Conservation (phyloP, 1,140 invertebrate genomes). For the Paraescarpia echinospica region DNA sequence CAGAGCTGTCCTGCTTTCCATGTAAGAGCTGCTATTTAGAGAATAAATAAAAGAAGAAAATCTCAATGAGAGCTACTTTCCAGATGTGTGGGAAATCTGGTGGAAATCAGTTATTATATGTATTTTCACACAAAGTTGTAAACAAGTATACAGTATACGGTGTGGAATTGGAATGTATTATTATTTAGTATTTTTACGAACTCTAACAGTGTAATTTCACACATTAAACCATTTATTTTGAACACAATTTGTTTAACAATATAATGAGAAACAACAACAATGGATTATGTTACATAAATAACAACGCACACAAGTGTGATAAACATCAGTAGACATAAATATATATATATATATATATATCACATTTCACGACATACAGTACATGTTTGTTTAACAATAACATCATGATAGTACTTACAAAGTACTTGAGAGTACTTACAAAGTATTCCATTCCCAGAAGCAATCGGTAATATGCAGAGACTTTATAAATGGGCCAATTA, state of each 20-base stretch:
- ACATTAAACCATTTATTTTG: background rate
- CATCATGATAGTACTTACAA: background rate
- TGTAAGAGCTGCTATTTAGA: too few species aligned
- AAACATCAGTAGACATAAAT: background rate
- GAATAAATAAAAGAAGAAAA: too few species aligned
- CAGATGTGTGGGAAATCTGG: too few species aligned
- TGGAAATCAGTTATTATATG: too few species aligned
- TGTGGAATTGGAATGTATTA: too few species aligned
- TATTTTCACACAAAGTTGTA: too few species aligned
- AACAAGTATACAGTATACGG: too few species aligned
- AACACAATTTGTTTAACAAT: background rate
- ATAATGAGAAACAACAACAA: background rate
- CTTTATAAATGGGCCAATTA: background rate
- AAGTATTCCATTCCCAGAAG: background rate
- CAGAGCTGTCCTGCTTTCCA: too few species aligned
- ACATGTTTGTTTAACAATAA: background rate
- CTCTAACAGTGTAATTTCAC: background rate
- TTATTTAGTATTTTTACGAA: too few species aligned
- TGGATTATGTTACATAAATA: background rate
- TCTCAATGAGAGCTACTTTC: too few species aligned
- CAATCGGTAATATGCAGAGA: background rate
- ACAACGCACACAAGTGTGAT: background rate
- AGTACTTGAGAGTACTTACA: background rate
- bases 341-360: background rate
- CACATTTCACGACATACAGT: background rate